Percentiles rank a stretch among this genome's conserved stretches.
These are phyloP conservation scores for Oikopleura vanhoeffeni DNA, from an alignment of 23 tunicate species.

Conservation along the genomic window DNA sequence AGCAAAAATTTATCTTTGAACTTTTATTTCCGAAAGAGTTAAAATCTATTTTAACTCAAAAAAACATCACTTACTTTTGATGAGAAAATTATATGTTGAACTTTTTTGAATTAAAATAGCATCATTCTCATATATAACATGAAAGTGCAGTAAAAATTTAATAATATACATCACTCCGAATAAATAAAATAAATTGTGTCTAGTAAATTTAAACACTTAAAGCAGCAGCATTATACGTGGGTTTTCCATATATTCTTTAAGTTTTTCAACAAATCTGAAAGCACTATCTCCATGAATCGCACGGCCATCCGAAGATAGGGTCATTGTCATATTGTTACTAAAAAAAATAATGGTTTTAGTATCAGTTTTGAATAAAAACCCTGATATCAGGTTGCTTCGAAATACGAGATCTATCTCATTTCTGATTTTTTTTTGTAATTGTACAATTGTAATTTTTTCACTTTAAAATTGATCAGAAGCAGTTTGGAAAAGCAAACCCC, in stretches of 20 bases:
- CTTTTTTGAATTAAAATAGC: background rate
- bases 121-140: background rate
- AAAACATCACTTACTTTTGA: too few species aligned
- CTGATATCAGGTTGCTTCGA: too few species aligned
- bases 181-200: background rate
- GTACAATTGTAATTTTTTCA: too few species aligned
- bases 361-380: too few species aligned
- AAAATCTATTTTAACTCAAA: too few species aligned
- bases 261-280: background rate
- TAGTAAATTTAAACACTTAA: background rate
- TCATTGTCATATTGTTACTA: background rate
- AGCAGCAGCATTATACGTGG: conserved; percentile 1
- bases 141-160: background rate
- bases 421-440: too few species aligned
- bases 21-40: too few species aligned
- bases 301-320: background rate
- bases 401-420: too few species aligned
- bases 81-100: background rate
- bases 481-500: too few species aligned
- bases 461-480: too few species aligned
- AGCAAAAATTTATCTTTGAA: too few species aligned
- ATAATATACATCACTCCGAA: background rate
- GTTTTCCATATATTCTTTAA: background rate
- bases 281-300: background rate
- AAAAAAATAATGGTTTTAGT: background rate